These are phyloP conservation scores for Zaprionus tsacasi DNA, from an alignment of 1,140 invertebrate species.

Conservation along the genomic window DNA sequence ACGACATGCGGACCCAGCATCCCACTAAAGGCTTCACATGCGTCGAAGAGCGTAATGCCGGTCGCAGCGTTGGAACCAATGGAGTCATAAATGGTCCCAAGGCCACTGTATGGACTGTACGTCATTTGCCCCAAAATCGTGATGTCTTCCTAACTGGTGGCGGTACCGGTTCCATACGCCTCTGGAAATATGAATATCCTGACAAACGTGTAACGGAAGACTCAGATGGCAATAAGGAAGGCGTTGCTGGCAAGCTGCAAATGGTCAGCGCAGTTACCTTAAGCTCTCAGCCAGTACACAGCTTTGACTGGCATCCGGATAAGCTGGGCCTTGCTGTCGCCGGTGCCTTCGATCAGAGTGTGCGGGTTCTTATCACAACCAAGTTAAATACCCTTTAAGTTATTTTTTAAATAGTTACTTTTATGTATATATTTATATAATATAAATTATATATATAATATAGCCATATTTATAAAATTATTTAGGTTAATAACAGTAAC, in stretches of 20 bases:
- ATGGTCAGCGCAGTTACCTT: constrained; percentile 92
- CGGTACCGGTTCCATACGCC: constrained; percentile 92
- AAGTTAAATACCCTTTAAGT: constrained; percentile 89
- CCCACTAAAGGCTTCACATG: constrained; percentile 93
- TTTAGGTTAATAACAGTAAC: background rate
- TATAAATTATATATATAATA: constrained; percentile 12
- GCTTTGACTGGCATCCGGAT: constrained; percentile 96
- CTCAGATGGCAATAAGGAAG: constrained; percentile 89
- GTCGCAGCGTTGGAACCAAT: constrained; percentile 80
- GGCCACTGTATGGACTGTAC: constrained; percentile 94
- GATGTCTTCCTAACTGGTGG: constrained; percentile 97
- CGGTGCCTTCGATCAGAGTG: constrained; percentile 95
- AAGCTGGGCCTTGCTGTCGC: constrained; percentile 94
- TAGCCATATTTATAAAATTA: background rate
- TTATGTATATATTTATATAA: constrained; percentile 15
- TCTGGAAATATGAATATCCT: constrained; percentile 98
- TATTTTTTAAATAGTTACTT: constrained; percentile 5
- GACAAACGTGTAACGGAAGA: constrained; percentile 88
- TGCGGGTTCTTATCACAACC: constrained; percentile 95
- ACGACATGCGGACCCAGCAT: constrained; percentile 95
- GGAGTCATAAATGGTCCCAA: constrained; percentile 87
- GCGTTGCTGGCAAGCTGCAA: constrained; percentile 90
- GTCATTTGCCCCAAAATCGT: constrained; percentile 96
- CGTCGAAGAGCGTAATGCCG: constrained; percentile 88
- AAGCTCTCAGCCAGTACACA: constrained; percentile 94